Conservation (phyloP, 92 coral and sea anemone species). For the Umimayanthus kanabou region DNA sequence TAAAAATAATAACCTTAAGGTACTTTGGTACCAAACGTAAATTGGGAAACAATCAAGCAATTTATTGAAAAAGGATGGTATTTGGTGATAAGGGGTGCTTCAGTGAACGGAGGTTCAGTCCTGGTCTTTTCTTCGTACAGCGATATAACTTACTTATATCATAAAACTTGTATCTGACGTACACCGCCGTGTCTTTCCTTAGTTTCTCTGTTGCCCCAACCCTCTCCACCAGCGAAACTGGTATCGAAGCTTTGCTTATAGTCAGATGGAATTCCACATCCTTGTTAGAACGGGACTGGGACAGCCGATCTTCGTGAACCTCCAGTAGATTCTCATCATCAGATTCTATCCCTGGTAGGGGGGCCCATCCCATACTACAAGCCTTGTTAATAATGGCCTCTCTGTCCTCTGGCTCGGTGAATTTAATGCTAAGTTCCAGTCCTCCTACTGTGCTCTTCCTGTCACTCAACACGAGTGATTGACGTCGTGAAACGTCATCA, state of each 20-base stretch:
- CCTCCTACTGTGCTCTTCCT: conserved; percentile 76
- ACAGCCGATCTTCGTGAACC: conserved; percentile 48
- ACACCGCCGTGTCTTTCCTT: conserved; percentile 56
- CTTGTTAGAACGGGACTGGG: conserved; percentile 24
- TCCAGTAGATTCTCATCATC: conserved; percentile 62
- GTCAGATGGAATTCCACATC: conserved; percentile 65
- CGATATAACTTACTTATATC: conserved; percentile 67
- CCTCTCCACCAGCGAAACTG: conserved; percentile 54
- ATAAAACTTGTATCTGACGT: conserved; percentile 89
- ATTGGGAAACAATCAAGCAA: no score
- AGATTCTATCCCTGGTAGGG: conserved; percentile 72
- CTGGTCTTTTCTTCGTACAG: no score
- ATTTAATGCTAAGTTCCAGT: conserved; percentile 73
- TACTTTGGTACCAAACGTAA: no score
- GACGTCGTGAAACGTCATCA: conserved; percentile 12
- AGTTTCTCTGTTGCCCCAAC: conserved; percentile 39
- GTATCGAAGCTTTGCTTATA: conserved; percentile 82
- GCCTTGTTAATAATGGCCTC: conserved; percentile 76
- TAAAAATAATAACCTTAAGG: no score
- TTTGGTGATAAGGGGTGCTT: no score
- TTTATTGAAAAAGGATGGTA: no score
- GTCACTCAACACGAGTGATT: conserved; percentile 6
- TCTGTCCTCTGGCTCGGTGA: conserved; percentile 77
- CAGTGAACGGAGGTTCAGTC: no score
- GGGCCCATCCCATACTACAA: conserved; percentile 93